Conservation (phyloP, 2,797 vertebrate genomes). For the Sebastes hopkinsi region DNA sequence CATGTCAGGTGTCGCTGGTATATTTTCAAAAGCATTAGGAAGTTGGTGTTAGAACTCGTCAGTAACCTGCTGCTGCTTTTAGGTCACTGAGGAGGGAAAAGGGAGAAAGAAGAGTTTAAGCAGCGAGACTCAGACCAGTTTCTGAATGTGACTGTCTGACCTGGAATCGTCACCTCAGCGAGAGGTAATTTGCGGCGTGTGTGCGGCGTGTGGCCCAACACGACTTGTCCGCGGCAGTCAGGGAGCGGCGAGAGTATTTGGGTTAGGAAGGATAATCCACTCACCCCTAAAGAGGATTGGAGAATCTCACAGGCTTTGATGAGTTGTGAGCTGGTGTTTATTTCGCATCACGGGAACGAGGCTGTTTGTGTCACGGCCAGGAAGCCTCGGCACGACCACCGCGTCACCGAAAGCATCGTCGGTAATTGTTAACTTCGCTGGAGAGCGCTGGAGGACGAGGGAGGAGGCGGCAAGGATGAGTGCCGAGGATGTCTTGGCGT, state of each 20-base stretch:
- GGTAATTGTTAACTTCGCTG: constrained; percentile 41
- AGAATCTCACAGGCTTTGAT: constrained; percentile 76
- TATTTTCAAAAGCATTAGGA: constrained; percentile 25
- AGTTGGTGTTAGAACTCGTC: constrained; percentile 4
- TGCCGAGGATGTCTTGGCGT: constrained; percentile 23
- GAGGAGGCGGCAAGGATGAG: not conserved
- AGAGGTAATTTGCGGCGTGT: constrained; percentile 41
- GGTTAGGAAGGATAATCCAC: constrained; percentile 82
- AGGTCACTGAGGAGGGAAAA: not conserved
- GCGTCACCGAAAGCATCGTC: constrained; percentile 31
- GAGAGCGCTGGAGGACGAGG: not conserved
- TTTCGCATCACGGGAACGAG: constrained; percentile 69
- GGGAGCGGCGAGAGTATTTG: constrained; percentile 73
- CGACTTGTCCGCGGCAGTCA: constrained; percentile 42
- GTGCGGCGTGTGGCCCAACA: constrained; percentile 45
- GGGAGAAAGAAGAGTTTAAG: not conserved
- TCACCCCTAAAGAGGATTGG: constrained; percentile 81
- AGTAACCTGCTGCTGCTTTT: not conserved
- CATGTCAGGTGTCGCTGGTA: constrained; percentile 1
- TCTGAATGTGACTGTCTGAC: constrained; percentile 32
- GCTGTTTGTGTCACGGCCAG: constrained; percentile 60
- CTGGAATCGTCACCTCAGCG: constrained; percentile 22
- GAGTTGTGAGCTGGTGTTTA: constrained; percentile 77
- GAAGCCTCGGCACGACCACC: constrained; percentile 1
- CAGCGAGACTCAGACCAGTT: not conserved